Evolutionary conservation across 2,113 vertebrate genomes (phyloP), one percentile per base, ranked within the genome.

Genomic region (Lycaon pictus): DNA sequence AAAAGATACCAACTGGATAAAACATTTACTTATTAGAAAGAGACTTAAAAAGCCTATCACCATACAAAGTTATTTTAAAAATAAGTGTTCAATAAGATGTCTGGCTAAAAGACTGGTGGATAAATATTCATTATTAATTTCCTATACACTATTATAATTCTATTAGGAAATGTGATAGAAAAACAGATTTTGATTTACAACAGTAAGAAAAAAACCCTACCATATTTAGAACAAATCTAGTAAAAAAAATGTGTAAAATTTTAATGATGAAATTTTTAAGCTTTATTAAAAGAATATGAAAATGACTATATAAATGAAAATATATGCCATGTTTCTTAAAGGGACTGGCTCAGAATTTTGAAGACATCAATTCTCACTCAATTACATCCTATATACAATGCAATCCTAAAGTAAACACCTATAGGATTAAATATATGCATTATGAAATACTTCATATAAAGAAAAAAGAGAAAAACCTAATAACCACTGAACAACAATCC

Each of bases 381-480:
- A n/a, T 43, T 88, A 65, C 9, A 93, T 27, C 74, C 58, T 87
- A 83, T 48, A 88, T 20, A 55, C 22, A 81, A 80, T n/a, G 29
- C 60, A 74, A 76, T 85, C 10, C 35, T 84, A 74, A 82, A 77
- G 43, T 65, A 63, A 90, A 90, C n/a, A 79, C 12, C 22, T 55
- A 32, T 2, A 56, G 13, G 11, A 89, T 89, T 89, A 90, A 56
- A 94, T 89, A 65, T 74, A 92, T 4, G 11, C n/a, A 88, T 72
- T 77, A 83, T 53, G 8, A 69, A 79, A 11, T 79, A 90, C 51
- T 55, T 95, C 67, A 69, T 10, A 51, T 17, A 65, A 80, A 72
- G 84, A 60, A 93, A 80, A 97, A 60, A 29, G 37, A 72, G 72
- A 60, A 95, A 80, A 95, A 84, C 17, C 69, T 55, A 95, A 43